These are phyloP conservation scores for Mythimna vitellina DNA, from an alignment of 2,888 invertebrate genomes.

Conservation along the genomic window DNA sequence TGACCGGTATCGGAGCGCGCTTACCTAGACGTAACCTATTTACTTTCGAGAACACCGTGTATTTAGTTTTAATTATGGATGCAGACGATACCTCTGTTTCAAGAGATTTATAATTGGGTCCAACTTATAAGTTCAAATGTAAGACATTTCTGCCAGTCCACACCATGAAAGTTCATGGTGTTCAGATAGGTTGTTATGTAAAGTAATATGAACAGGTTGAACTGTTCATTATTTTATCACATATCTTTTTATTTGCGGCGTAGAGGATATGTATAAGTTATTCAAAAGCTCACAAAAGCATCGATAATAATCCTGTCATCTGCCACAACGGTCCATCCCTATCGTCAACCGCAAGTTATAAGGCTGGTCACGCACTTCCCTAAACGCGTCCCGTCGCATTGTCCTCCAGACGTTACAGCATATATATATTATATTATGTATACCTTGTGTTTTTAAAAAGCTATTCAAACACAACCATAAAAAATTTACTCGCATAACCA, in stretches of 20 bases:
- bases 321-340: slow-evolving; percentile 42
- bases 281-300: slow-evolving; percentile 14
- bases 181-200: too few species aligned
- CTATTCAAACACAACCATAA: slow-evolving; percentile 64
- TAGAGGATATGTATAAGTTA: background rate
- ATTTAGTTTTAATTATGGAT: slow-evolving; percentile 10
- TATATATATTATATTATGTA: slow-evolving; percentile 53
- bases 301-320: slow-evolving; percentile 46
- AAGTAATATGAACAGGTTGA: background rate
- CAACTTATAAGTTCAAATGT: background rate
- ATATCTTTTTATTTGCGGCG: background rate
- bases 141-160: too few species aligned
- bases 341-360: slow-evolving; percentile 69
- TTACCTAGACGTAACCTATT: too few species aligned
- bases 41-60: background rate
- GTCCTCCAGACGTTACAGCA: slow-evolving; percentile 76
- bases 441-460: slow-evolving; percentile 65
- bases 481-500: slow-evolving; percentile 55
- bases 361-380: slow-evolving; percentile 88
- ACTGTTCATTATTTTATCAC: background rate
- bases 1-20: too few species aligned
- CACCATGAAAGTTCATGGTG: too few species aligned
- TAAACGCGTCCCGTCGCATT: slow-evolving; percentile 83
- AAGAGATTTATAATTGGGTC: background rate
- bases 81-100: background rate